Base-by-base conservation (phyloP, 2,888 invertebrate species). In the Dicyrtoma fusca region DNA sequence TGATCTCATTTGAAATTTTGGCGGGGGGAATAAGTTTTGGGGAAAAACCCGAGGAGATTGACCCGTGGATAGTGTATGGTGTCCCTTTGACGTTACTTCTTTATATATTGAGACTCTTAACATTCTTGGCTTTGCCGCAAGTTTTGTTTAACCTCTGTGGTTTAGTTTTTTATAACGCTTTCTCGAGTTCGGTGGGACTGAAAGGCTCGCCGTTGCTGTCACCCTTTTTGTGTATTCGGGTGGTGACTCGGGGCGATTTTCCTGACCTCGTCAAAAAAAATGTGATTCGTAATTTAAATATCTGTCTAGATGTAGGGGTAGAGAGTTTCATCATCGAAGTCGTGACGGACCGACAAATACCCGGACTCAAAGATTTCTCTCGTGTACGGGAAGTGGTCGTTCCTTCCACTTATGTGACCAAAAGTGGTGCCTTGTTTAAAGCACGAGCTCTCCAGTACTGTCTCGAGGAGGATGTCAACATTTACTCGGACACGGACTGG, bases 281-380 rank as follows among this genome's bases (percentile, higher is more conserved):
- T 86, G 94, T 95, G 6, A 86, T 88, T 71, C 88, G 92, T 76
- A 96, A 96, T 83, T 89, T 95, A 87, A 91, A 91, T 81, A 90
- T 90, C 77, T 95, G 95, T 82, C 86, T 91, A 77, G 92, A 94
- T 83, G 92, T 92, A 8, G 96, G 96, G 11, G 86, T 97, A 82
- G 95, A 96, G 84, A 96, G 97, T 84, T 97, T 97, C 82, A 89
- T 96, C 82, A 91, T 97, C 81, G 96, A 97, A 87, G 95, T 97
- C 47, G 97, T 97, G 14, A 95, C 95, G 47, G 97, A 97, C 84
- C 95, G 94, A 84, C 89, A 90, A 80, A 84, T 94, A 79, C 87
- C 89, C n/a, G 80, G 82, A 17, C 87, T 90, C 73, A 77, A 81
- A 0, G 81, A 82, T 42, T 91, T 93, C 84, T 88, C 92, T 69